Evolutionary conservation across 2,113 vertebrate genomes (phyloP).

Genomic region (Irena cyanogastra): DNA sequence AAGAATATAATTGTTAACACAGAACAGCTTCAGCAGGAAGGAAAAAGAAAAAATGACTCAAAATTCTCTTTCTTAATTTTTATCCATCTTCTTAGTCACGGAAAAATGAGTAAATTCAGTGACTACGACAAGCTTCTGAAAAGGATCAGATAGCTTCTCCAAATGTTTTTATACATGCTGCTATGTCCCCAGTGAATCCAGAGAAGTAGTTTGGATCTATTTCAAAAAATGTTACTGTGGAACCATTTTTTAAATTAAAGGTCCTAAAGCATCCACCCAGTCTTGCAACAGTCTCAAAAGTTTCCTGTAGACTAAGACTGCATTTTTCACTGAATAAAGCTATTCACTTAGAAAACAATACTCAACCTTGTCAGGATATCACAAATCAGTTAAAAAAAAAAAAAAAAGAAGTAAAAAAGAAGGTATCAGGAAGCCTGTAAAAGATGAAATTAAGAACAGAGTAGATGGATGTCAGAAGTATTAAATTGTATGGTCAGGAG

Average conservation of each 20-base stretch:
- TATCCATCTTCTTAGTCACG: neutral
- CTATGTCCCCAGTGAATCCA: rapidly evolving
- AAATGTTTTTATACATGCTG: neutral
- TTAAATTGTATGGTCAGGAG: neutral
- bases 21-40: neutral
- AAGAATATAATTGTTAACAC: neutral
- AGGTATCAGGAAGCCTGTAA: neutral
- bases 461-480: rapidly evolving
- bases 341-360: neutral
- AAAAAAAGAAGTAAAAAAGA: neutral
- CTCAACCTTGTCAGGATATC: neutral
- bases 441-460: neutral
- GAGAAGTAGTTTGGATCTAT: neutral
- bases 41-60: neutral
- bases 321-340: neutral
- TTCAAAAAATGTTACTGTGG: neutral
- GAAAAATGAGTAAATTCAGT: neutral
- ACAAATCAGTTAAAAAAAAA: neutral
- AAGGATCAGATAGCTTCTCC: neutral
- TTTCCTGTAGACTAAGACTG: neutral
- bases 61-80: neutral
- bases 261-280: neutral
- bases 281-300: neutral
- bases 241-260: neutral
- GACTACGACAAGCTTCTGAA: neutral